Conservation (phyloP, 53 echinoderm and acorn worm genomes). For the Pentamera pediparva region DNA sequence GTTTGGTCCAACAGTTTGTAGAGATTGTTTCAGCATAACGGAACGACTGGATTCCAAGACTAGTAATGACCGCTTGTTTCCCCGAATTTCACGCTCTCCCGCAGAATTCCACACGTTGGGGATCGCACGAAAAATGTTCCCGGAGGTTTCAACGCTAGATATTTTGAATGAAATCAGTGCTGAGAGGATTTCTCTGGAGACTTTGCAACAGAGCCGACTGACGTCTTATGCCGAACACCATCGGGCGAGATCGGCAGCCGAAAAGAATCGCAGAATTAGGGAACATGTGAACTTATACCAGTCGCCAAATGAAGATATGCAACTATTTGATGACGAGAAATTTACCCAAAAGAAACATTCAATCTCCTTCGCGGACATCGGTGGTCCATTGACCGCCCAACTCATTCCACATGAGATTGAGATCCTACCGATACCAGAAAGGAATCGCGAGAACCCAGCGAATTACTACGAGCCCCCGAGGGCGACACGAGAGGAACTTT, state of each 20-base stretch:
- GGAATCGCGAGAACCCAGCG: constrained; percentile 68
- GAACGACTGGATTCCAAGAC: constrained; percentile 46
- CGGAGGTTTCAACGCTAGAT: constrained; percentile 55
- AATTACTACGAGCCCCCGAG: constrained; percentile 86
- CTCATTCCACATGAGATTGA: constrained; percentile 55
- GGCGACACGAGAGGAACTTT: constrained; percentile 63
- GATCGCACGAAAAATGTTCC: constrained; percentile 62
- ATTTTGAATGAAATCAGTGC: constrained; percentile 55
- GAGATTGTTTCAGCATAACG: constrained; percentile 68
- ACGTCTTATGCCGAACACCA: constrained; percentile 29
- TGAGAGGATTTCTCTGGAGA: constrained; percentile 56
- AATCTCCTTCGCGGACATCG: constrained; percentile 4
- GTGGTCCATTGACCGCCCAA: constrained; percentile 8
- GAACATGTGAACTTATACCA: constrained; percentile 60
- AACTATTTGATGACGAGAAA: no score
- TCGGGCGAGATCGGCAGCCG: constrained; percentile 10
- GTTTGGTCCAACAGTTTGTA: constrained; percentile 67
- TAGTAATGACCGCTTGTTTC: constrained; percentile 52
- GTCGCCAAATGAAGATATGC: constrained; percentile 58
- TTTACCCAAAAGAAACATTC: constrained; percentile 35
- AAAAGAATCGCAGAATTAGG: constrained; percentile 22
- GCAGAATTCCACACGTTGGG: constrained; percentile 67
- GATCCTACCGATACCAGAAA: constrained; percentile 50
- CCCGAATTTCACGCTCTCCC: constrained; percentile 55
- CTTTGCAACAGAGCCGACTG: constrained; percentile 33